A percentile compares a stretch with the other conserved stretches of the same genome.
These are phyloP conservation scores for Microcaecilia unicolor DNA, from an alignment of 2,797 vertebrate genomes.

Conservation along the genomic window DNA sequence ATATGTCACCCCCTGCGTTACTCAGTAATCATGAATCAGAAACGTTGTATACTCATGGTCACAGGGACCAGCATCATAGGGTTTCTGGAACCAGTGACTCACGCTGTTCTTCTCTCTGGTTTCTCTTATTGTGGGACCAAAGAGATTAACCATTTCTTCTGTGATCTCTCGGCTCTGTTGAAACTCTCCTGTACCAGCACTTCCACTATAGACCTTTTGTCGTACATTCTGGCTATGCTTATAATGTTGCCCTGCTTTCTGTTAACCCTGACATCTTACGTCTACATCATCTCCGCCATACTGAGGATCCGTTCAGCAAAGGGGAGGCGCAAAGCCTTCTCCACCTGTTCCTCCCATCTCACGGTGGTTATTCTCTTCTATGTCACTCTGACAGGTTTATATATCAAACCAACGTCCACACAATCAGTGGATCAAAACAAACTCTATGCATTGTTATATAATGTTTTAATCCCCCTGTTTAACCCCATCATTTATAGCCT, in stretches of 20 bases:
- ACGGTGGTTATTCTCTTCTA: slow-evolving; percentile 4
- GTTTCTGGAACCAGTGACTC: background rate
- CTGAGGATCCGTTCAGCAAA: background rate
- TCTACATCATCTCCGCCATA: background rate
- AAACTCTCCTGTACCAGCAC: slow-evolving; percentile 6
- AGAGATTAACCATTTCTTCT: slow-evolving; percentile 13
- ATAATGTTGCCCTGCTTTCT: too few species aligned
- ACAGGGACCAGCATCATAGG: background rate
- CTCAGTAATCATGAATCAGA: background rate
- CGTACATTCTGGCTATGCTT: too few species aligned
- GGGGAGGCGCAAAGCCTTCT: slow-evolving; percentile 2
- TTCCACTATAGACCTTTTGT: too few species aligned
- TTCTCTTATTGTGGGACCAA: slow-evolving; percentile 3
- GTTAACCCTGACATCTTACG: slow-evolving; percentile 1
- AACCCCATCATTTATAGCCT: background rate
- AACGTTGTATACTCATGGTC: background rate
- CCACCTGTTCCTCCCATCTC: slow-evolving; percentile 5
- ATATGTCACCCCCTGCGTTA: slow-evolving; percentile 6
- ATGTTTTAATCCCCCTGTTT: background rate
- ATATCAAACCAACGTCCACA: background rate
- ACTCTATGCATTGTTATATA: background rate
- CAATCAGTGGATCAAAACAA: background rate
- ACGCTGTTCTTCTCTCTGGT: background rate
- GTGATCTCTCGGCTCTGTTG: slow-evolving; percentile 5
- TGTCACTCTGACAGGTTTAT: background rate